Evolutionary conservation across 1,140 invertebrate species (phyloP), one percentile per base, ranked within the genome.

Genomic region (Sycobia sp.): DNA sequence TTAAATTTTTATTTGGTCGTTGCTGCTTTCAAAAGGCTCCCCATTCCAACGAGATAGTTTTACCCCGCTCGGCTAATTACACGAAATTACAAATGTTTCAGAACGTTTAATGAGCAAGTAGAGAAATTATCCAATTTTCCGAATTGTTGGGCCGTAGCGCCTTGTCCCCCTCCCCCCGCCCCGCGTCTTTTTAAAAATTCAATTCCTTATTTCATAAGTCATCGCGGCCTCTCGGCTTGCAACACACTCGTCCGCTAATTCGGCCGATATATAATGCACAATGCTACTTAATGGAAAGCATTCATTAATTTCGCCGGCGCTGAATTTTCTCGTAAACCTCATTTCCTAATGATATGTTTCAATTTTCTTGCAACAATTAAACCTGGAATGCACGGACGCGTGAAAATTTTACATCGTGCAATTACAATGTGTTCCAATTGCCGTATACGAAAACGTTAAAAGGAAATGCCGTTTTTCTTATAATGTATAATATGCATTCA

Each of bases 371-470:
- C 50, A 54, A 54, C 59, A 46, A 62, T 62, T 44, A 62, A n/a
- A 53, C 39, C 18, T 54, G 59, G 50, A 62, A 62, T 62, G 50
- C 32, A 25, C 32, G 27, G 29, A 18, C 29, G 59, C 59, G 59
- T 62, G 59, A 62, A 62, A 54, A 54, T 62, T 62, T 62, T 62
- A 62, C 59, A 62, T 62, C 59, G 41, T 54, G 50, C 50, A 54
- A 62, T 62, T 62, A 62, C 16, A 54, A 53, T 46, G n/a, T 16
- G 29, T 44, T 34, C 29, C 27, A 18, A 36, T 25, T 43, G 27
- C 20, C 11, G 29, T 11, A 39, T n/a, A 25, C 22, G 54, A 62
- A 62, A 62, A 62, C 38, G 20, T 23, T 36, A 38, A 46, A 46
- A 54, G 32, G 41, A 62, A 54, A 62, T 32, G 29, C 27, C 20